phyloP scores from a whole-genome alignment of 1,140 invertebrate genomes.

The Sarcophaga bullata region DNA sequence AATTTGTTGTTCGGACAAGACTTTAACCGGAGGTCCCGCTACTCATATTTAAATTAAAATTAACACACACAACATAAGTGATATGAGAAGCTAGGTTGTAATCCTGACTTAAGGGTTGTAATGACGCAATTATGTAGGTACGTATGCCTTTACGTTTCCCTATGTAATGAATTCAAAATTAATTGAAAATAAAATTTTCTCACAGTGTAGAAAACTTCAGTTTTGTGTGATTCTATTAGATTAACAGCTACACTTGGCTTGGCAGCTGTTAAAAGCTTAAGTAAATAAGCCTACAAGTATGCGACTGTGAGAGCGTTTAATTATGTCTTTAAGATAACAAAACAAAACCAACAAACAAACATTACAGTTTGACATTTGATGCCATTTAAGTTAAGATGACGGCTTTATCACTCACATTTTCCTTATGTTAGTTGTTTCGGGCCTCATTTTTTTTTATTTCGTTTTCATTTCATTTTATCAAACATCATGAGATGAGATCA shows the following conservation, averaged over 20 bases:
- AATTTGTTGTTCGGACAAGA: too few species aligned
- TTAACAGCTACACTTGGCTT: background rate
- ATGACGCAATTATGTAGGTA: too few species aligned
- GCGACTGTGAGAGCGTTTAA: background rate
- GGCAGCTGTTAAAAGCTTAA: background rate
- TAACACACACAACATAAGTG: too few species aligned
- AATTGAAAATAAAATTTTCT: background rate
- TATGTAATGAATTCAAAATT: too few species aligned
- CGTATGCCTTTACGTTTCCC: too few species aligned
- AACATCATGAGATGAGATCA: slow-evolving; percentile 22
- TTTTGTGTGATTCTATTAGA: background rate
- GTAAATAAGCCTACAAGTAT: background rate
- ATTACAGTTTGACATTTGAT: slow-evolving; percentile 32
- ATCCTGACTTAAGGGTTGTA: too few species aligned
- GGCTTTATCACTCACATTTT: background rate
- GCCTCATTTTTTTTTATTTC: background rate
- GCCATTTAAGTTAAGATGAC: background rate
- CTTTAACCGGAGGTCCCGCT: too few species aligned
- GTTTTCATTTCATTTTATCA: background rate
- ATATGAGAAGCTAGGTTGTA: too few species aligned
- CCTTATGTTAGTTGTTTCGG: too few species aligned
- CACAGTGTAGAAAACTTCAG: background rate
- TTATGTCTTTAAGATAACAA: slow-evolving; percentile 3
- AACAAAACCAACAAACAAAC: background rate
- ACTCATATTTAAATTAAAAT: too few species aligned